Percentiles rank a stretch among this genome's conserved stretches.
phyloP scores from a whole-genome alignment of 1,140 invertebrate species.

The Drosophila equinoxialis region DNA sequence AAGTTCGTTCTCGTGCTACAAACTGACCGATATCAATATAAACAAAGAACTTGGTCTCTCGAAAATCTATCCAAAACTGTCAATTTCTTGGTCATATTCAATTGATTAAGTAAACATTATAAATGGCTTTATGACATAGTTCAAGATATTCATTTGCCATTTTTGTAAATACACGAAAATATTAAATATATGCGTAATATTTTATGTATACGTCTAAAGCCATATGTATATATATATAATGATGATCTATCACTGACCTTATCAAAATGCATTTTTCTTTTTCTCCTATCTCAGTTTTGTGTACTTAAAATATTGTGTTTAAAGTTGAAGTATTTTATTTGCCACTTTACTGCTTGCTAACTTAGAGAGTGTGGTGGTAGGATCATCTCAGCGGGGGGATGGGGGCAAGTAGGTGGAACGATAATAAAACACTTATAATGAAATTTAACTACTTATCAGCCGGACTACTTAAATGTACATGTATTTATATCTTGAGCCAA shows the following conservation, averaged over 20 bases:
- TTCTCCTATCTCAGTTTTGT: not conserved
- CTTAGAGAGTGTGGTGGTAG: too few relatives aligned
- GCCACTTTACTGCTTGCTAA: not conserved
- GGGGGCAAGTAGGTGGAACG: not conserved
- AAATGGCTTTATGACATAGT: constrained; percentile 2
- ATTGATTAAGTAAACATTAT: constrained; percentile 7
- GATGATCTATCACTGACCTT: constrained; percentile 9
- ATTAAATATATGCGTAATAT: too few relatives aligned
- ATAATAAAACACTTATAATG: constrained; percentile 12
- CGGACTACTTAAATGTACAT: constrained; percentile 20
- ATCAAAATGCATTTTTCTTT: constrained; percentile 10
- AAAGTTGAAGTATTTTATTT: constrained; percentile 10
- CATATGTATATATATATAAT: not conserved
- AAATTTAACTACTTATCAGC: constrained; percentile 56
- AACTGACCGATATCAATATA: constrained; percentile 1
- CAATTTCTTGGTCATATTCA: not conserved
- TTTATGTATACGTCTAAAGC: not conserved
- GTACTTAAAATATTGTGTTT: not conserved
- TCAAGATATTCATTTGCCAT: not conserved
- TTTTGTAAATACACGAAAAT: too few relatives aligned
- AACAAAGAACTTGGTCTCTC: not conserved
- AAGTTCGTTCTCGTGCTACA: constrained; percentile 1
- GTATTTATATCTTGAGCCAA: constrained; percentile 41
- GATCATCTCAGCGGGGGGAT: not conserved
- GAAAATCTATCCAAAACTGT: not conserved